Conservation (phyloP, 2,888 invertebrate species). For the Megastigmus dorsalis region DNA sequence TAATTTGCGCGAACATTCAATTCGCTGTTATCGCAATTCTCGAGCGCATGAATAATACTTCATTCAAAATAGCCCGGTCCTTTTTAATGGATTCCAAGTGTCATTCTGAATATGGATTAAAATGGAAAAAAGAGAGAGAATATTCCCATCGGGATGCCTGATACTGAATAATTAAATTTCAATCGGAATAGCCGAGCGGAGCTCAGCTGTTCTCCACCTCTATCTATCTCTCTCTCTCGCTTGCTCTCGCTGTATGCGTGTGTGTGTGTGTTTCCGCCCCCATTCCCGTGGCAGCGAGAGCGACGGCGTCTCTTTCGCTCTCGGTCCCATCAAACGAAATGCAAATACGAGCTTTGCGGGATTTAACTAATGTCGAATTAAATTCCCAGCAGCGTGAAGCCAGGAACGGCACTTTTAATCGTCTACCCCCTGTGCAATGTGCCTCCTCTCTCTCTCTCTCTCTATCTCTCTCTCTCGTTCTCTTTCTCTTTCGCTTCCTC, state of each 20-base stretch:
- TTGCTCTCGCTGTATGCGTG: not conserved
- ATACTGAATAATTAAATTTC: slow-evolving; percentile 46
- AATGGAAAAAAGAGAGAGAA: slow-evolving; percentile 9
- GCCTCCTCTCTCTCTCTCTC: not conserved
- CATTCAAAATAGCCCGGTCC: slow-evolving; percentile 5
- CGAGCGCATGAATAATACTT: not conserved
- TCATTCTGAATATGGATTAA: slow-evolving; percentile 21
- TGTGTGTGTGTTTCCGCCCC: no score
- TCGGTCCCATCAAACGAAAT: slow-evolving; percentile 52
- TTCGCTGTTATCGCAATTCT: no score
- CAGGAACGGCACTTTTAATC: slow-evolving; percentile 50
- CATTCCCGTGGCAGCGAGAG: no score
- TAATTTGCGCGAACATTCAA: no score
- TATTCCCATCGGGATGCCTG: slow-evolving; percentile 5
- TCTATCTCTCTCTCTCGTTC: not conserved
- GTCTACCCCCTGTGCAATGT: no score
- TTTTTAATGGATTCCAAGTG: slow-evolving; percentile 28
- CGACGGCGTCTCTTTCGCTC: slow-evolving; percentile 1
- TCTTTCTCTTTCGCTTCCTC: not conserved
- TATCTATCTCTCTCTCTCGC: slow-evolving; percentile 7
- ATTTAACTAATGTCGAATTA: slow-evolving; percentile 66
- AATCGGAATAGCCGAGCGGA: slow-evolving; percentile 34
- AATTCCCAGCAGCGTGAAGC: slow-evolving; percentile 57
- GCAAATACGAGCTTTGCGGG: slow-evolving; percentile 54
- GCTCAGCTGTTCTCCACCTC: slow-evolving; percentile 20